phyloP scores from a whole-genome alignment of 2,113 vertebrate species.

The chimpanzee (Pan troglodytes) region NHGRI_mPanTro3-v2.1_pri NC_072416.2:46463001-46463500 shows the following conservation, averaged over 20 bases:
- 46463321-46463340: background rate
- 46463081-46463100: background rate
- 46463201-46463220: background rate
- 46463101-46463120: background rate
- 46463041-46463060: too few relatives aligned
- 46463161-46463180: background rate
- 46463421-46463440: background rate
- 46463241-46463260: background rate
- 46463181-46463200: background rate
- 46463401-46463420: background rate
- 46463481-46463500: background rate
- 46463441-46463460: background rate
- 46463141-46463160: background rate
- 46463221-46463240: background rate
- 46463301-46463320: background rate
- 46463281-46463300: background rate
- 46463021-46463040: too few relatives aligned
- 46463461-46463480: background rate
- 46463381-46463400: background rate
- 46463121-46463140: background rate
- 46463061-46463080: background rate
- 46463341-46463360: background rate
- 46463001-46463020: too few relatives aligned
- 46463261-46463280: background rate
- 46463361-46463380: background rate